phyloP scores from a whole-genome alignment of 2,113 vertebrate species.

The Amazona guildingii region DNA sequence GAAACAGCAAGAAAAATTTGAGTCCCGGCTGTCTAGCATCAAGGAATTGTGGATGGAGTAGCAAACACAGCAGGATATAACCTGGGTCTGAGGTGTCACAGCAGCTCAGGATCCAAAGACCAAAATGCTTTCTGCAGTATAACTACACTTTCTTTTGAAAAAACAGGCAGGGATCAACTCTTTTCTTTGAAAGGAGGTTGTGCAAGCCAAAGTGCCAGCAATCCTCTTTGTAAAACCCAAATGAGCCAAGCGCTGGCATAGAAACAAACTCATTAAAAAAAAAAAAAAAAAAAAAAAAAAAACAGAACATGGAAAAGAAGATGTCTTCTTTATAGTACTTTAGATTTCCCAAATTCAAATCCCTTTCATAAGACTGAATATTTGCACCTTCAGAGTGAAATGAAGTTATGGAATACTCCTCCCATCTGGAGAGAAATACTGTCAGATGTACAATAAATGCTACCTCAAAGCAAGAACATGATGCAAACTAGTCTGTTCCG shows the following conservation, averaged over 20 bases:
- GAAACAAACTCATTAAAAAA: neutral
- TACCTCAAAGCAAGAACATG: neutral
- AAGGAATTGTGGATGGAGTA: neutral
- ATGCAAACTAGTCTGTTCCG: neutral
- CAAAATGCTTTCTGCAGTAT: neutral
- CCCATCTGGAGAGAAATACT: neutral
- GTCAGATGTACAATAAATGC: constrained; percentile 15
- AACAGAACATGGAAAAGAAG: neutral
- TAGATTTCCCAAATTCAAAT: neutral
- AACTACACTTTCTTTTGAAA: neutral
- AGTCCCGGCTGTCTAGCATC: neutral
- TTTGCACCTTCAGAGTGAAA: neutral
- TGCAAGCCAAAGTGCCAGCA: neutral
- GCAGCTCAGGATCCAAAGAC: neutral
- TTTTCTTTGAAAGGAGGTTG: neutral
- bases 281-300: neutral
- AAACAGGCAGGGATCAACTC: neutral
- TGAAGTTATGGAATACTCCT: neutral
- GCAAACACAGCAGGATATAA: neutral
- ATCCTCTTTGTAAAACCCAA: neutral
- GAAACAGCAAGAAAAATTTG: neutral
- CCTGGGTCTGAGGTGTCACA: neutral
- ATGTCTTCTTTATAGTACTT: neutral
- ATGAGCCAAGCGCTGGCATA: neutral
- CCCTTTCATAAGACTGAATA: neutral